These are phyloP conservation scores for Sebastes minor DNA, from an alignment of 2,797 vertebrate genomes.

Conservation along the genomic window DNA sequence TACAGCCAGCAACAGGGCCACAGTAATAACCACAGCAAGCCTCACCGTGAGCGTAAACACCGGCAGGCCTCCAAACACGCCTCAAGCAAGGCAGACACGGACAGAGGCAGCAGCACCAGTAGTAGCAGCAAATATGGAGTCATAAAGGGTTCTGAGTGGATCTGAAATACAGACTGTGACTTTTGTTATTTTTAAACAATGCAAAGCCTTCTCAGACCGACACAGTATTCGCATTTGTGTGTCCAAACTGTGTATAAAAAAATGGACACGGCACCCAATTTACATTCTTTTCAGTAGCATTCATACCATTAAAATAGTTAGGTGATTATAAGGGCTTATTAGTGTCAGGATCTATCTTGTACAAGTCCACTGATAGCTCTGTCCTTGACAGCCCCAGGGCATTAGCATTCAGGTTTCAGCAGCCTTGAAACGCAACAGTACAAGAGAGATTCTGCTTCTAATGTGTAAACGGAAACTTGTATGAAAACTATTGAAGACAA, in stretches of 20 bases:
- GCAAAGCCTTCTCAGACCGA: background rate
- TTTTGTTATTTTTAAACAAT: background rate
- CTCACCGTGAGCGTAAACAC: slow-evolving; percentile 82
- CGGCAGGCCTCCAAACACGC: slow-evolving; percentile 58
- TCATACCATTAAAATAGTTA: background rate
- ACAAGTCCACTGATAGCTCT: background rate
- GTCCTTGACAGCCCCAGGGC: background rate
- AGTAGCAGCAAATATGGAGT: slow-evolving; percentile 88
- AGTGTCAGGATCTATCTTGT: background rate
- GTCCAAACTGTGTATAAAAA: background rate
- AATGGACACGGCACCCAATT: background rate
- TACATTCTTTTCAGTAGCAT: background rate
- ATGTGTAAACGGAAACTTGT: background rate
- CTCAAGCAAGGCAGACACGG: slow-evolving; percentile 44
- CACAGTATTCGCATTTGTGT: background rate
- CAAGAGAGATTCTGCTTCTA: background rate
- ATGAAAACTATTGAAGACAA: background rate
- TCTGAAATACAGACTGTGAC: slow-evolving; percentile 71
- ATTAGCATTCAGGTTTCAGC: background rate
- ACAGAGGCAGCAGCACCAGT: slow-evolving; percentile 78
- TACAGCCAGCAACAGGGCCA: slow-evolving; percentile 81
- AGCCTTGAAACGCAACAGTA: background rate
- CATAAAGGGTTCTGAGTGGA: slow-evolving; percentile 92
- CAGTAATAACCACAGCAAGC: slow-evolving; percentile 76
- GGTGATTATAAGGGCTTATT: background rate